These are phyloP conservation scores for Petaurus breviceps DNA, from an alignment of 2,113 vertebrate genomes.

Conservation along the genomic window DNA sequence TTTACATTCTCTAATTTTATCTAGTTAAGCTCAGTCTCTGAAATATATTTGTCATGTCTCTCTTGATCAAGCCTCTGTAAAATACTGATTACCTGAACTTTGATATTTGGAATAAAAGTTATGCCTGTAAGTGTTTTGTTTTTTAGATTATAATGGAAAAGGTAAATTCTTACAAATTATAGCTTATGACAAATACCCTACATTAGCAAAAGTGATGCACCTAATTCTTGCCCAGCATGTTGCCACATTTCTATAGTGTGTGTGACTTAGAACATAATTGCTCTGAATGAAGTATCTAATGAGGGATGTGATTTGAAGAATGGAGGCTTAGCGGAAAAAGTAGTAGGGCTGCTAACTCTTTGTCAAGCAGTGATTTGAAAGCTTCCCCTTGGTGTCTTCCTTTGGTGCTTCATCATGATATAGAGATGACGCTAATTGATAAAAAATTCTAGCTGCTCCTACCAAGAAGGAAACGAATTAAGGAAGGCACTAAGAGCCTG, in stretches of 20 bases:
- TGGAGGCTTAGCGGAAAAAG: not conserved
- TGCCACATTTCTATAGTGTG: not conserved
- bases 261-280: not conserved
- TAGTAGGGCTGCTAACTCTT: not conserved
- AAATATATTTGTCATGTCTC: not conserved
- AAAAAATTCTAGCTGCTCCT: not conserved
- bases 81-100: not conserved
- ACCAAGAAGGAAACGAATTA: not conserved
- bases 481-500: not conserved
- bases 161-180: not conserved
- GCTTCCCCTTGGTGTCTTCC: not conserved
- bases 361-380: not conserved
- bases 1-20: not conserved
- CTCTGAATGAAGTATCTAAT: not conserved
- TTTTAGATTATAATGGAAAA: not conserved
- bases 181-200: not conserved
- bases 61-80: not conserved
- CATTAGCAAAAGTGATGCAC: not conserved
- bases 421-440: not conserved
- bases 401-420: not conserved
- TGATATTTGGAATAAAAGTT: not conserved
- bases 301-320: not conserved
- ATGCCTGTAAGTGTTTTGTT: not conserved
- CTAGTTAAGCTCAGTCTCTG: not conserved
- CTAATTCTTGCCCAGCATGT: not conserved